These are phyloP conservation scores for Harpegnathos saltator DNA, from an alignment of 1,140 invertebrate species.

Conservation along the genomic window DNA sequence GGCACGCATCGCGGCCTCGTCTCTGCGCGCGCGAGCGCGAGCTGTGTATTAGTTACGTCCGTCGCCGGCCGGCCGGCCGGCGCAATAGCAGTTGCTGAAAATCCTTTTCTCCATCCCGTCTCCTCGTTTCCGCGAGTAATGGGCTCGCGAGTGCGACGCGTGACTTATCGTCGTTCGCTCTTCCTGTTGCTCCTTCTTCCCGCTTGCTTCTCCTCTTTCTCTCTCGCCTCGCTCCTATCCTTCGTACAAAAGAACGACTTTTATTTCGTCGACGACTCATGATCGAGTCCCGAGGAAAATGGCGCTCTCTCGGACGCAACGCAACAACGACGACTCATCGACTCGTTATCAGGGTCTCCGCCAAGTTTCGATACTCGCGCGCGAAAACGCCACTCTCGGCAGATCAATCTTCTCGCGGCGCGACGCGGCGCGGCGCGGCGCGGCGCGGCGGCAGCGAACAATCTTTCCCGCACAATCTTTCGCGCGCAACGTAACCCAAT, in stretches of 20 bases:
- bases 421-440: too few relatives aligned
- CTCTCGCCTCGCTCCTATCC: too few relatives aligned
- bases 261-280: constrained; percentile 5
- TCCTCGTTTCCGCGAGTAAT: constrained; percentile 48
- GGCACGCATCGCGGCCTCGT: constrained; percentile 41
- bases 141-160: constrained; percentile 13
- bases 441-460: not conserved
- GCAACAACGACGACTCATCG: not conserved
- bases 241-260: not conserved
- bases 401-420: constrained; percentile 41
- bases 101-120: constrained; percentile 24
- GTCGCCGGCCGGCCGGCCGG: too few relatives aligned
- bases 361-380: too few relatives aligned
- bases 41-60: constrained; percentile 51
- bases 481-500: not conserved
- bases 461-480: not conserved
- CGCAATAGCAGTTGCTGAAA: constrained; percentile 24
- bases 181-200: too few relatives aligned
- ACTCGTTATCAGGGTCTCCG: too few relatives aligned
- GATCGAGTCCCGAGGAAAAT: not conserved
- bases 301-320: not conserved
- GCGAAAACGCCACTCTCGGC: too few relatives aligned
- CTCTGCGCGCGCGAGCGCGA: constrained; percentile 6
- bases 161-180: constrained; percentile 36
- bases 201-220: too few relatives aligned